Conservation (phyloP, 2,797 vertebrate genomes). For the Fundulus diaphanus region DNA sequence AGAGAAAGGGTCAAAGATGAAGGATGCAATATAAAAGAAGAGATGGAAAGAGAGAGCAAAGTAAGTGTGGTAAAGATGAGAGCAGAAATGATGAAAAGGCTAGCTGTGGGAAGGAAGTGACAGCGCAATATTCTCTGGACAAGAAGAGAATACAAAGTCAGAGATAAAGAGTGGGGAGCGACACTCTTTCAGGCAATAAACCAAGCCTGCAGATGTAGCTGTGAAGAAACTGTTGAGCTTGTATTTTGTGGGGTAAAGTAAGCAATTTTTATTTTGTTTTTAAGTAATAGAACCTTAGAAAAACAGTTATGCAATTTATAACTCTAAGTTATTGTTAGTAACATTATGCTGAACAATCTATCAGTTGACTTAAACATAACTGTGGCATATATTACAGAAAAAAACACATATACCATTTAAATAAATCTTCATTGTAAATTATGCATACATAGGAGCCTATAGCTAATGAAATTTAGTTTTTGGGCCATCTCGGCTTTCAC, state of each 20-base stretch:
- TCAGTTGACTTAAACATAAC: too few species aligned
- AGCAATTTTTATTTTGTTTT: slow-evolving; percentile 28
- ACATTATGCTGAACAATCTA: neutral
- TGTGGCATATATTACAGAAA: too few species aligned
- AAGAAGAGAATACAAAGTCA: slow-evolving; percentile 48
- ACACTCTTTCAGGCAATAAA: slow-evolving; percentile 11
- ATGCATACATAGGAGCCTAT: too few species aligned
- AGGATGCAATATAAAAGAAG: slow-evolving; percentile 24
- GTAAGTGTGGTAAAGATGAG: slow-evolving; percentile 49
- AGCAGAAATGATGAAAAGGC: slow-evolving; percentile 53
- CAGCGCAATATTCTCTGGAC: slow-evolving; percentile 51
- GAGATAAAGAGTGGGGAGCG: neutral
- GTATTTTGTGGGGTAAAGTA: slow-evolving; percentile 25
- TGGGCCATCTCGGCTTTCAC: too few species aligned
- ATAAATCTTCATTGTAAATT: too few species aligned
- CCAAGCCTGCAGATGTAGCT: slow-evolving; percentile 4
- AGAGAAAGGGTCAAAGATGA: slow-evolving; percentile 63
- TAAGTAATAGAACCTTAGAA: slow-evolving; percentile 15
- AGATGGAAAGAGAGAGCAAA: slow-evolving; percentile 23
- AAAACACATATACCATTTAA: too few species aligned
- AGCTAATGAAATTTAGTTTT: too few species aligned
- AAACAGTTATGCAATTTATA: neutral
- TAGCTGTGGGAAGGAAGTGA: slow-evolving; percentile 56
- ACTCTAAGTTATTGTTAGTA: neutral
- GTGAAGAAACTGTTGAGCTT: slow-evolving; percentile 13